phyloP scores from a whole-genome alignment of 2,797 vertebrate genomes.

The Synaphobranchus kaupii region DNA sequence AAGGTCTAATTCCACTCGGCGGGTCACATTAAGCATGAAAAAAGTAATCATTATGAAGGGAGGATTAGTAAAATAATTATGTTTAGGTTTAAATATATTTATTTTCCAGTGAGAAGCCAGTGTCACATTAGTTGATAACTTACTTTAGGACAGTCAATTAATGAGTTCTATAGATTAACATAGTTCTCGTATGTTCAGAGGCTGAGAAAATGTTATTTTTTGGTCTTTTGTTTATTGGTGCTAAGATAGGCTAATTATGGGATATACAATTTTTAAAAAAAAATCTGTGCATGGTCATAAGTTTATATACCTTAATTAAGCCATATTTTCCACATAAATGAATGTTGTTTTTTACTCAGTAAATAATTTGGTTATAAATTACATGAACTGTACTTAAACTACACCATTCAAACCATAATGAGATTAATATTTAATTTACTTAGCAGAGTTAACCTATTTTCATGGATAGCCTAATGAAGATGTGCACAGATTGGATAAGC shows the following conservation, averaged over 20 bases:
- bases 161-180: too few relatives aligned
- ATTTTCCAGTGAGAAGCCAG: too few relatives aligned
- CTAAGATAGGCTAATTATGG: too few relatives aligned
- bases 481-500: not conserved
- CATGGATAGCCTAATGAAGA: not conserved
- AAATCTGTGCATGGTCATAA: too few relatives aligned
- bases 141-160: too few relatives aligned
- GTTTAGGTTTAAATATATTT: too few relatives aligned
- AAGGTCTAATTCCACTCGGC: not conserved
- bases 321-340: conserved; percentile 25
- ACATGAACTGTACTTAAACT: not conserved
- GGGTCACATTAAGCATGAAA: not conserved
- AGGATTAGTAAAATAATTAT: too few relatives aligned
- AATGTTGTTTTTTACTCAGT: not conserved
- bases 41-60: too few relatives aligned
- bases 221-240: too few relatives aligned
- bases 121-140: too few relatives aligned
- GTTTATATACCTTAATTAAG: conserved; percentile 58
- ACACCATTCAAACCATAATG: not conserved
- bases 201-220: too few relatives aligned
- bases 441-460: not conserved
- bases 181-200: too few relatives aligned
- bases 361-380: not conserved
- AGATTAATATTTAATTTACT: conserved; percentile 16
- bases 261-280: conserved; percentile 29